Conservation (phyloP, 2,797 vertebrate genomes). For the Orientallactaga sibirica region DNA sequence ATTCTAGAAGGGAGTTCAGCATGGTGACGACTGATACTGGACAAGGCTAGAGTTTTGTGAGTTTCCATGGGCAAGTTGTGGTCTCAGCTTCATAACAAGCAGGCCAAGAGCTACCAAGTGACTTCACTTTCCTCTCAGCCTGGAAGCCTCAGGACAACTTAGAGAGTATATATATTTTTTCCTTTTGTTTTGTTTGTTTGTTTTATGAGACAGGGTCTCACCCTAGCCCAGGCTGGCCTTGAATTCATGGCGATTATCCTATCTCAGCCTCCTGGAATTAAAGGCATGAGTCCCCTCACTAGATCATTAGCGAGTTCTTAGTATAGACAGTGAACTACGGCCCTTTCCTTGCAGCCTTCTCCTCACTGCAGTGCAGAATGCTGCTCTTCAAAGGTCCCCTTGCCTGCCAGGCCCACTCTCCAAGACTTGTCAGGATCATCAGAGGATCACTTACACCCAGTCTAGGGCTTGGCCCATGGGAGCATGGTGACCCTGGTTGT, state of each 20-base stretch:
- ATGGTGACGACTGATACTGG: neutral
- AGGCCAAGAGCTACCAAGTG: rapidly evolving
- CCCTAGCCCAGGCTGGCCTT: too few species aligned
- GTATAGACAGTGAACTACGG: rapidly evolving
- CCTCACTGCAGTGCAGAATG: rapidly evolving
- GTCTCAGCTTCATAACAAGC: neutral
- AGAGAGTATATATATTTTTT: too few species aligned
- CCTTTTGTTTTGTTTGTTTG: too few species aligned
- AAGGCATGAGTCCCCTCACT: too few species aligned
- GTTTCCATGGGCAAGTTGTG: rapidly evolving
- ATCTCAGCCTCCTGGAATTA: too few species aligned
- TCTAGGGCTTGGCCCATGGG: neutral
- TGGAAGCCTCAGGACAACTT: neutral
- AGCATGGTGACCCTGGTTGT: neutral
- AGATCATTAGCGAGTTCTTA: too few species aligned
- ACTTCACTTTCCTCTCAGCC: neutral
- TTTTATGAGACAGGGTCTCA: too few species aligned
- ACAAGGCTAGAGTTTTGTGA: neutral
- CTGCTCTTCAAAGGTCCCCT: neutral
- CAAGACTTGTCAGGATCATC: neutral
- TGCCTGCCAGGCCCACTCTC: neutral
- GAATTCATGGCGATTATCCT: too few species aligned
- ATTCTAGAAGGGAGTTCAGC: neutral
- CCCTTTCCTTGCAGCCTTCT: neutral
- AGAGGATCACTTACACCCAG: neutral